Conservation (phyloP, 2,113 vertebrate species). For the Mesembrinibis cayennensis region DNA sequence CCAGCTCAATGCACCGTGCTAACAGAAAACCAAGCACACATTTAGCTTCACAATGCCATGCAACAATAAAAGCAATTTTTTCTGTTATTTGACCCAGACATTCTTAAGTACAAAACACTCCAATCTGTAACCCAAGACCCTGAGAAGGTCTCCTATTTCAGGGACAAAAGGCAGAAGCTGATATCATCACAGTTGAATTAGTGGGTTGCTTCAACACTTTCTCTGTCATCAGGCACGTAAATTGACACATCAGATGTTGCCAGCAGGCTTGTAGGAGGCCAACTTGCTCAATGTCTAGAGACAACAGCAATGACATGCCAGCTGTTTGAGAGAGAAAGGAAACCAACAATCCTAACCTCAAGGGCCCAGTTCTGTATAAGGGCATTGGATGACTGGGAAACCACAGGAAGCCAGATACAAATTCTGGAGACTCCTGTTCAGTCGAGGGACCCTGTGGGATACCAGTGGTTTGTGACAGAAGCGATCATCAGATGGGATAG, state of each 20-base stretch:
- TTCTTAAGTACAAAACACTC: neutral
- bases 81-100: neutral
- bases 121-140: neutral
- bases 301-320: neutral
- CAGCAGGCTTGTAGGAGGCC: neutral
- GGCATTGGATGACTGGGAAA: neutral
- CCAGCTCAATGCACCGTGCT: neutral
- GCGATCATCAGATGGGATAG: neutral
- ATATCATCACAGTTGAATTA: neutral
- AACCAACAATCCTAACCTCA: neutral
- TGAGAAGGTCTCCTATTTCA: neutral
- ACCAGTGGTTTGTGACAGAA: neutral
- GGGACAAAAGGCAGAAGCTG: neutral
- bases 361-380: neutral
- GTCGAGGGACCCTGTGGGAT: neutral
- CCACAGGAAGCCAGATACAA: neutral
- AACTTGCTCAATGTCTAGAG: neutral
- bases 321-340: neutral
- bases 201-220: neutral
- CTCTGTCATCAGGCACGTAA: neutral
- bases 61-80: neutral
- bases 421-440: neutral
- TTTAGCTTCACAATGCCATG: neutral
- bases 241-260: neutral
- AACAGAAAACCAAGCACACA: neutral